Evolutionary conservation across 2,888 invertebrate genomes (phyloP).

Genomic region (Drosophila kanekoi): DNA sequence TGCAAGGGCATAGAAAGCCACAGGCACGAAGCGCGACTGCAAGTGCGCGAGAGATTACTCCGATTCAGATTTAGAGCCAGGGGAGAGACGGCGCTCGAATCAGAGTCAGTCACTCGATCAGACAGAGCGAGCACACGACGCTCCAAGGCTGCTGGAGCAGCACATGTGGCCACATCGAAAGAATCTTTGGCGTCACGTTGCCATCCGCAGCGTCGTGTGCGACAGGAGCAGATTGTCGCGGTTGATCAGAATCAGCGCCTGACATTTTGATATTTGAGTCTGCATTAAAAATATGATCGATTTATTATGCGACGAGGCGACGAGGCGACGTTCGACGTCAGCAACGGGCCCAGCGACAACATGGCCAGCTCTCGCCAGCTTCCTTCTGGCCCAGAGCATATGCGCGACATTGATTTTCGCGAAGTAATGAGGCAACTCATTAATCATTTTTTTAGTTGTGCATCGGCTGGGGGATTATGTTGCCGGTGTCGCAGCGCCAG

Average conservation of each 20-base stretch:
- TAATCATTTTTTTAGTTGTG: constrained; percentile 81
- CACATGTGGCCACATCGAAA: constrained; percentile 22
- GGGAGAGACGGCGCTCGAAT: too few relatives aligned
- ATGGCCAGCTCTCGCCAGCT: constrained; percentile 39
- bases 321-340: constrained; percentile 26
- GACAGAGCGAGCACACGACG: constrained; percentile 20
- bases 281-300: constrained; percentile 78
- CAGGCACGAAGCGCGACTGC: constrained; percentile 37
- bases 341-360: constrained; percentile 34
- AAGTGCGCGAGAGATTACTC: constrained; percentile 48
- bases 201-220: constrained; percentile 43
- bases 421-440: constrained; percentile 84
- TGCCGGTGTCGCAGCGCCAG: constrained; percentile 43
- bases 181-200: constrained; percentile 20
- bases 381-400: constrained; percentile 60
- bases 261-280: constrained; percentile 68
- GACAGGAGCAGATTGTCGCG: constrained; percentile 65
- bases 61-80: constrained; percentile 25
- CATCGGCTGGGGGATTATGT: constrained; percentile 73
- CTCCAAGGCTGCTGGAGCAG: constrained; percentile 46
- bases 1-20: neutral
- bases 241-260: constrained; percentile 58
- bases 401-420: constrained; percentile 81
- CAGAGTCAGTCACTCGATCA: constrained; percentile 30
- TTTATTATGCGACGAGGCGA: constrained; percentile 76